A percentile compares a stretch with the other conserved stretches of the same genome.
These are phyloP conservation scores for Prochilodus magdalenae DNA, from an alignment of 2,113 vertebrate species.

Conservation along the genomic window DNA sequence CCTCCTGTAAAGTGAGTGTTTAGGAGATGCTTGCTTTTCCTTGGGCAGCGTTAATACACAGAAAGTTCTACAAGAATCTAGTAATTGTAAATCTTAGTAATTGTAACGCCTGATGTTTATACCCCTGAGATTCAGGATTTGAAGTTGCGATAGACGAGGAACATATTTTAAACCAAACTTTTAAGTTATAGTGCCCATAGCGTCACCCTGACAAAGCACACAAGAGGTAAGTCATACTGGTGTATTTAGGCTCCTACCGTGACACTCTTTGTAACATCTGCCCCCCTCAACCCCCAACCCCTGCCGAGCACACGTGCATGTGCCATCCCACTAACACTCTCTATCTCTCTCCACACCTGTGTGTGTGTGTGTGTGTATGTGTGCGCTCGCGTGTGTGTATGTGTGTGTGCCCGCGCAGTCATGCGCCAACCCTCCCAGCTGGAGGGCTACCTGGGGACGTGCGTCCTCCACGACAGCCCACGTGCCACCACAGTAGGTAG, in stretches of 20 bases:
- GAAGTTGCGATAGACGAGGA: no score
- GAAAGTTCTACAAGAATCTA: no score
- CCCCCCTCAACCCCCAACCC: not conserved
- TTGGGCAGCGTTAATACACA: no score
- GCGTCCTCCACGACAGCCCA: constrained; percentile 83
- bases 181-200: not conserved
- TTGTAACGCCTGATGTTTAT: no score
- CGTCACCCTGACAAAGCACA: not conserved
- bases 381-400: constrained; percentile 41
- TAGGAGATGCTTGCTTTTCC: no score
- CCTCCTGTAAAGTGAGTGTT: no score
- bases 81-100: no score
- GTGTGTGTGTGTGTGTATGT: constrained; percentile 47
- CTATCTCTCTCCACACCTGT: constrained; percentile 61
- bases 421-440: constrained; percentile 83
- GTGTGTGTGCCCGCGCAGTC: constrained; percentile 64
- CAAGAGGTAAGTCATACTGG: constrained; percentile 30
- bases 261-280: constrained; percentile 20
- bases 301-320: constrained; percentile 9
- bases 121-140: not conserved
- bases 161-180: no score
- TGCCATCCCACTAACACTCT: constrained; percentile 59
- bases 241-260: constrained; percentile 7
- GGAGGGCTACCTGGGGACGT: constrained; percentile 83
- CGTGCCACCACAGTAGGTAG: constrained; percentile 82